Evolutionary conservation across 2,113 vertebrate species (phyloP).

Genomic region (Suncus etruscus): DNA sequence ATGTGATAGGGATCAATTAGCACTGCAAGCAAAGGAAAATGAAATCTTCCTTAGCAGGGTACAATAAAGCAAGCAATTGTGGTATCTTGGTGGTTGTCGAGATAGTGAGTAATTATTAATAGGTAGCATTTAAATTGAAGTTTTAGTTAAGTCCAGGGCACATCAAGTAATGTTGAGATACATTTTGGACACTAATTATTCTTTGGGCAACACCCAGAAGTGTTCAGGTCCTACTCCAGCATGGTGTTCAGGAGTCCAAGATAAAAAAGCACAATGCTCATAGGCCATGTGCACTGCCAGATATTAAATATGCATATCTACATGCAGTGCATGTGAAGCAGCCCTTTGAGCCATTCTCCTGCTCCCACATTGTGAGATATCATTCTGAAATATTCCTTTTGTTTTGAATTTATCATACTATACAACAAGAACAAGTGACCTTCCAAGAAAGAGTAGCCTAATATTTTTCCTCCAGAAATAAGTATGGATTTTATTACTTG

Average conservation of each 20-base stretch:
- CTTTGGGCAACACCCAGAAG: too few species aligned
- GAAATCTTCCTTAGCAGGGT: neutral
- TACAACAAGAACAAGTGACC: neutral
- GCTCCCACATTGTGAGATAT: neutral
- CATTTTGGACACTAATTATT: too few species aligned
- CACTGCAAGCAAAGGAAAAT: slow-evolving; percentile 31
- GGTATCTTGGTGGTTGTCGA: too few species aligned
- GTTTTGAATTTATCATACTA: neutral
- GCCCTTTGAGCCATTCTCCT: too few species aligned
- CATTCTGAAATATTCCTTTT: neutral
- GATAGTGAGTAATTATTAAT: too few species aligned
- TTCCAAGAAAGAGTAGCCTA: neutral
- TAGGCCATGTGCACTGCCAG: too few species aligned
- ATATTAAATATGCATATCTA: too few species aligned
- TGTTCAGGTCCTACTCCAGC: too few species aligned
- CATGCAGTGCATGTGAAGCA: too few species aligned
- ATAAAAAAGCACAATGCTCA: too few species aligned
- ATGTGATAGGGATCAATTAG: slow-evolving; percentile 62
- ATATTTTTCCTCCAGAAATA: neutral
- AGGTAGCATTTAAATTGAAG: neutral
- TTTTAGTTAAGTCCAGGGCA: neutral
- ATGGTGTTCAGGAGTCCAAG: too few species aligned
- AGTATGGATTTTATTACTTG: neutral
- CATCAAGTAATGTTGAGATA: neutral
- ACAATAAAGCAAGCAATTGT: neutral